Evolutionary conservation across 2,888 invertebrate species (phyloP), one percentile per base, ranked within the genome.

Genomic region (Latrodectus elegans): DNA sequence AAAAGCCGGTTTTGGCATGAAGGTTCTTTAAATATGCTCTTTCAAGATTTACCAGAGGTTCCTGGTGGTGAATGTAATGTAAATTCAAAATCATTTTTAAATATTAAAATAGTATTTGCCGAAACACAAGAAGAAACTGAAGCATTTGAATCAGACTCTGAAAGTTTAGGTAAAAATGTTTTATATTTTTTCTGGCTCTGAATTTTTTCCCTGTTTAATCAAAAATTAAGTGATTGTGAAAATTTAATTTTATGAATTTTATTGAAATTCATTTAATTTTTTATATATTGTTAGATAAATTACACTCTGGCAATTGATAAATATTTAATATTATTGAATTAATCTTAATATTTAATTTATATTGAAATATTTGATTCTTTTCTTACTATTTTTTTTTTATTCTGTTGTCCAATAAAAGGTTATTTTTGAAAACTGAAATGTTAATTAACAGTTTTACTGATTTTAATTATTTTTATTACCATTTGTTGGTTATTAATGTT

Each of bases 11-110:
- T 60, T 11, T 60, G 60, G n/a, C 14, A 60, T 60, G n/a, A 60
- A 15, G 60, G 60, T 11, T 60, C n/a, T 60, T 60, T 60, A 10
- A 60, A 10, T 52, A 71, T 51, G 15, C 60, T 51, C 17, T 81
- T 81, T 15, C 73, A 67, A 53, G 81, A 81, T 67, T 22, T 81
- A 38, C 81, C 73, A 38, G 73, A 67, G 26, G 38, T 81, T 22
- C 53, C n/a, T 38, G 81, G 81, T 10, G 73, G 73, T 6, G 14
- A 15, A 65, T n/a, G 12, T 26, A 53, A 52, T 9, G 26, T 81
- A 12, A 81, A 12, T 26, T 26, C 74, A 17, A 74, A 74, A 9
- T 12, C 74, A 12, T 64, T 81, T 15, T 65, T 81, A 73, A 65
- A 67, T 14, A 67, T 81, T 26, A 81, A 81, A 53, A 73, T 81